Evolutionary conservation across 2,113 vertebrate species (phyloP), one percentile per base, ranked within the genome.

Genomic region (Sisor rabdophorus): DNA sequence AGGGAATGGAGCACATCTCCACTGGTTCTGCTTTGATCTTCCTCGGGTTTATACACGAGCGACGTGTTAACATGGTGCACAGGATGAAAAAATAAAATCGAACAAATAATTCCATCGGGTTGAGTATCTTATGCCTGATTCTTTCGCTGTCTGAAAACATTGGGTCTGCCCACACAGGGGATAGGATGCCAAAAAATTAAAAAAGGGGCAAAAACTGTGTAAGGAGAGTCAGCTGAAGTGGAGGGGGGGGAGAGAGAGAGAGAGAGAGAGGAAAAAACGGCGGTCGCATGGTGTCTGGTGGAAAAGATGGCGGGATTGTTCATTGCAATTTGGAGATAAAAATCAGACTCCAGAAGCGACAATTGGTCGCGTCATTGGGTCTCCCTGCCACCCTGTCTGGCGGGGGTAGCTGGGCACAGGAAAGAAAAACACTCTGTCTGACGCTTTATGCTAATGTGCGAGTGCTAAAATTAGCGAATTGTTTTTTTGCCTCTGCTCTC

Each of bases 261-360:
- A 40, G 44, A 55, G 32, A 24, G 56, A 86, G 83, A 80, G 88
- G 86, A 91, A 90, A 22, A 58, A 26, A 1, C 11, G 11, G 32
- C 47, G 56, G 69, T 60, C 24, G 22, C 50, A 55, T 63, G 67
- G 63, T 58, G 75, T n/a, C 30, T 32, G 56, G 58, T 59, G 20
- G 52, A 68, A 64, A 59, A 68, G 64, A 67, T 44, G 59, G 86
- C 83, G 84, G 86, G 87, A 91, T 92, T 91, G 92, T 92, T 93
- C 89, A 91, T 91, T 89, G 89, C 89, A 83, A 87, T 84, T 83
- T 67, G 76, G 81, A 91, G 90, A 92, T 92, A 88, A 86, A 90
- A 92, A 92, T 92, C 91, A 83, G 89, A 90, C 91, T 89, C 88
- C 86, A 87, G 84, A 85, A 90, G 87, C 91, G 89, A 91, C 91